These are phyloP conservation scores for Ornithoptera priamus DNA, from an alignment of 2,888 invertebrate species.

Conservation along the genomic window DNA sequence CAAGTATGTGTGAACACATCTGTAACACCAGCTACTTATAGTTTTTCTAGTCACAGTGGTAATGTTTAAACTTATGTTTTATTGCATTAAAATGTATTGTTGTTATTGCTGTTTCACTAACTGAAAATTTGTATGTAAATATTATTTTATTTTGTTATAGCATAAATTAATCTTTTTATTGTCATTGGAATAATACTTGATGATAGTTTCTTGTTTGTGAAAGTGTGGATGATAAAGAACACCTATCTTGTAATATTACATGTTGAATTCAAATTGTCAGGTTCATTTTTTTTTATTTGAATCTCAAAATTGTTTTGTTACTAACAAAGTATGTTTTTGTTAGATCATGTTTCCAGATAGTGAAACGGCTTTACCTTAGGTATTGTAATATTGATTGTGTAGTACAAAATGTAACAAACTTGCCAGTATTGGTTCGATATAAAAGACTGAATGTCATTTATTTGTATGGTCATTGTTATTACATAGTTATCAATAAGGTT, in stretches of 20 bases:
- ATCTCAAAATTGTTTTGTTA: conserved; percentile 21
- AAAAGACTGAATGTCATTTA: conserved; percentile 79
- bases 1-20: conserved; percentile 78
- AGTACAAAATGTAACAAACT: conserved; percentile 79
- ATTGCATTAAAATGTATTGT: conserved; percentile 38
- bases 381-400: conserved; percentile 65
- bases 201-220: too few species aligned
- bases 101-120: conserved; percentile 65
- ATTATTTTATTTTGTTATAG: neutral
- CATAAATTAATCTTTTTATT: too few species aligned
- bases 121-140: conserved; percentile 38
- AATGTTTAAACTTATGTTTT: conserved; percentile 52
- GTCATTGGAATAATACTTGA: too few species aligned
- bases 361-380: conserved; percentile 63
- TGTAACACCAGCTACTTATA: conserved; percentile 77
- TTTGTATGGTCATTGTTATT: conserved; percentile 67
- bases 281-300: neutral
- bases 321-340: neutral
- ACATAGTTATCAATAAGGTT: conserved; percentile 53
- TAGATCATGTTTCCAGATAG: conserved; percentile 49
- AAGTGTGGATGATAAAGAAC: too few species aligned
- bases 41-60: conserved; percentile 79
- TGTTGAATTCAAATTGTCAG: neutral
- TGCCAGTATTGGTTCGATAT: conserved; percentile 80
- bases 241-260: neutral